Conservation (phyloP, 2,113 vertebrate genomes). For the Nesogale talazaci region DNA sequence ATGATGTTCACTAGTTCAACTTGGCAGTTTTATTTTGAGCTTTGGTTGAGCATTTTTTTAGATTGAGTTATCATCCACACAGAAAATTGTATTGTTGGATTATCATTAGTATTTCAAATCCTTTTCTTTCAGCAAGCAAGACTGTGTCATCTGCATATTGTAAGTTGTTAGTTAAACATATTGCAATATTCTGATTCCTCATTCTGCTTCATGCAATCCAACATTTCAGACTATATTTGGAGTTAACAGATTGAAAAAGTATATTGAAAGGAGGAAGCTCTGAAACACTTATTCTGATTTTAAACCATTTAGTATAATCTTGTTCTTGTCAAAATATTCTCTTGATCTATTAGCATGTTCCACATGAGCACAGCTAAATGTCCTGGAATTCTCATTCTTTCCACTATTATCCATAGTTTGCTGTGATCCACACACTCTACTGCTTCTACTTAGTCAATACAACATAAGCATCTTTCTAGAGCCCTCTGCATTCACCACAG, state of each 20-base stretch:
- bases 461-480: background rate
- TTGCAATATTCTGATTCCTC: background rate
- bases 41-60: background rate
- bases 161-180: background rate
- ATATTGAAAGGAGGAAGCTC: background rate
- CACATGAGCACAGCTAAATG: background rate
- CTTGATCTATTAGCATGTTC: background rate
- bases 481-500: background rate
- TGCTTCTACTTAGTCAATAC: background rate
- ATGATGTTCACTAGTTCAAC: background rate
- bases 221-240: background rate
- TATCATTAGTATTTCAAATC: background rate
- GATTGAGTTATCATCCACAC: background rate
- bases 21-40: background rate
- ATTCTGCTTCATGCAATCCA: background rate
- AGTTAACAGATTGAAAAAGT: background rate
- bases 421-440: background rate
- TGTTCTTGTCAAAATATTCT: background rate
- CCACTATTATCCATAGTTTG: background rate
- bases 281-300: background rate
- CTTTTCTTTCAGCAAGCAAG: background rate
- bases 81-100: background rate
- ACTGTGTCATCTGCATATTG: background rate
- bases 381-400: background rate
- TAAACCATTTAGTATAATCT: background rate